phyloP scores from a whole-genome alignment of 2,888 invertebrate species.

The Noctua fimbriata region DNA sequence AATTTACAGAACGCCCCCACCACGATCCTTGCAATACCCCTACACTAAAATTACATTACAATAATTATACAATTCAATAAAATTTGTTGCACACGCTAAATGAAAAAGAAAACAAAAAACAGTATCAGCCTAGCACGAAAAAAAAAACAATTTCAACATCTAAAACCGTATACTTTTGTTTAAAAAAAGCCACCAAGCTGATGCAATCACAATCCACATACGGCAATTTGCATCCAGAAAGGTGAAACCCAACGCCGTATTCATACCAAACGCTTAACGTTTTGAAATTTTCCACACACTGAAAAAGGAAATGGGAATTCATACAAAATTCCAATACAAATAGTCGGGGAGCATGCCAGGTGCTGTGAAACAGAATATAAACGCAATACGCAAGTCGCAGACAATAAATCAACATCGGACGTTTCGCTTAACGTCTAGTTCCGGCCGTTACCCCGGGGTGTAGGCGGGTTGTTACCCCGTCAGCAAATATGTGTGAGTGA shows the following conservation, averaged over 20 bases:
- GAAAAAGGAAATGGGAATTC: slow-evolving; percentile 39
- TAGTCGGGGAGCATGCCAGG: slow-evolving; percentile 35
- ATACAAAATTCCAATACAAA: slow-evolving; percentile 54
- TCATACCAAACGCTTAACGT: slow-evolving; percentile 16
- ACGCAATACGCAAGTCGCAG: slow-evolving; percentile 60
- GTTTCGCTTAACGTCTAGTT: slow-evolving; percentile 73
- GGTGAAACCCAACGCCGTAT: slow-evolving; percentile 21
- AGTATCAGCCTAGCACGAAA: background rate
- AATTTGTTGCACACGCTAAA: background rate
- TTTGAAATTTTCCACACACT: slow-evolving; percentile 45
- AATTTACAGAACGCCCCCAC: background rate
- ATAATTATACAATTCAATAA: slow-evolving; percentile 12
- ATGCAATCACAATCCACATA: slow-evolving; percentile 48
- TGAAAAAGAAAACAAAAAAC: background rate
- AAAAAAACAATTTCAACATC: background rate
- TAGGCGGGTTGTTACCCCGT: slow-evolving; percentile 35
- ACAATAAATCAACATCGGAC: slow-evolving; percentile 75
- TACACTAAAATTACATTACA: slow-evolving; percentile 14
- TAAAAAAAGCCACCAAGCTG: background rate
- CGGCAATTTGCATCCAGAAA: slow-evolving; percentile 27
- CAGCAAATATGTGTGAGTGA: slow-evolving; percentile 52
- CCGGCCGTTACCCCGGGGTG: slow-evolving; percentile 56
- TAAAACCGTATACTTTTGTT: slow-evolving; percentile 15
- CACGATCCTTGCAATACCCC: background rate
- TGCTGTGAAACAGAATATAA: slow-evolving; percentile 45